Percentiles rank a stretch among this genome's conserved stretches.
Conservation (phyloP, 2,113 vertebrate genomes). For the Chaenocephalus aceratus region DNA sequence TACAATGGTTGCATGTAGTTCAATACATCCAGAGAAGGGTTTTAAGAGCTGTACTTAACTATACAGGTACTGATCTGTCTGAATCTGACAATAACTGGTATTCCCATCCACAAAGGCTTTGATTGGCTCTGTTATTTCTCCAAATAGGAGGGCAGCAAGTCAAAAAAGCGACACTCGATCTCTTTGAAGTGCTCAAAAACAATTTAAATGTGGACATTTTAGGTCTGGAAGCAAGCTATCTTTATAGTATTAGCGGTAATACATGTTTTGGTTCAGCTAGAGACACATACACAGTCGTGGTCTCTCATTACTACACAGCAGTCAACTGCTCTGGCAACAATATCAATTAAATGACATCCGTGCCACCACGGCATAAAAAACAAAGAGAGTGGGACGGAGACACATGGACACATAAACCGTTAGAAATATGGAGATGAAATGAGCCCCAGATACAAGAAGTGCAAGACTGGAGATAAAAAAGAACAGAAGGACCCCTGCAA, state of each 20-base stretch:
- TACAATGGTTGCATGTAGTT: not conserved
- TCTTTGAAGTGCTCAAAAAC: conserved; percentile 47
- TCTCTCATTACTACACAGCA: conserved; percentile 70
- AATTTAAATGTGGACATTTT: conserved; percentile 44
- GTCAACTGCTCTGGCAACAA: conserved; percentile 50
- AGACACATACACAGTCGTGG: conserved; percentile 39
- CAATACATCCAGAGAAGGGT: not conserved
- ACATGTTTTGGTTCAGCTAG: conserved; percentile 73
- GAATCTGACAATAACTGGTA: conserved; percentile 15
- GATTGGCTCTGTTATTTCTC: conserved; percentile 39
- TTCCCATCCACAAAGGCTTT: conserved; percentile 14
- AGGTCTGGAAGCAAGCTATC: conserved; percentile 38
- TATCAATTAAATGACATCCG: conserved; percentile 51
- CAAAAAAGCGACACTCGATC: conserved; percentile 4
- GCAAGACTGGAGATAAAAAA: conserved; percentile 15
- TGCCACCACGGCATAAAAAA: conserved; percentile 27
- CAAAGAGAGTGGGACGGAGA: conserved; percentile 6
- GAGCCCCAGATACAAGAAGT: conserved; percentile 6
- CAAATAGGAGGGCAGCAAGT: conserved; percentile 20
- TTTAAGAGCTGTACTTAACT: conserved; percentile 14
- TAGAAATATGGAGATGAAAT: conserved; percentile 34
- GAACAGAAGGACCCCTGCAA: conserved; percentile 3
- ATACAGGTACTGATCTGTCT: conserved; percentile 11
- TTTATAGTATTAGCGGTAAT: conserved; percentile 71
- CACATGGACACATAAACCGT: conserved; percentile 2